Evolutionary conservation across 2,113 vertebrate genomes (phyloP).

Genomic region (Choloepus hoffmanni): DNA sequence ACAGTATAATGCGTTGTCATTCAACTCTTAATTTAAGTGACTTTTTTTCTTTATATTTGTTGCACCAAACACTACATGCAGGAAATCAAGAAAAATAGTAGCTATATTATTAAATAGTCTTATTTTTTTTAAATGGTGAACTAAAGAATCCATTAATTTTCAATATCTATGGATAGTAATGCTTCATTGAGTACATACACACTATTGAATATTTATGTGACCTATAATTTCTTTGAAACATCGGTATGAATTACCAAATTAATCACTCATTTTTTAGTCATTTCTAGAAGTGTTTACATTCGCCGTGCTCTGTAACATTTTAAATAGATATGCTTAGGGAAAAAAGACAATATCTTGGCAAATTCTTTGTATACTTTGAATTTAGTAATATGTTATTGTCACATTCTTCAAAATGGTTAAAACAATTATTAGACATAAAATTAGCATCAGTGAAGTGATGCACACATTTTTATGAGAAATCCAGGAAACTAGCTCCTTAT

Average conservation of each 20-base stretch:
- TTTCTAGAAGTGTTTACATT: background rate
- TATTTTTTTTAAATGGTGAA: background rate
- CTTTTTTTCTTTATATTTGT: slow-evolving; percentile 17
- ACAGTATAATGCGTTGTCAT: slow-evolving; percentile 66
- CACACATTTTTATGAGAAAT: background rate
- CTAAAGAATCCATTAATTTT: slow-evolving; percentile 29
- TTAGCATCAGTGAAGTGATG: background rate
- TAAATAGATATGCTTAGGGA: background rate
- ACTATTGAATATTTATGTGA: background rate
- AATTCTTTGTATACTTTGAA: background rate
- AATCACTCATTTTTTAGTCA: slow-evolving; percentile 5
- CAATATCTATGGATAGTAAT: background rate
- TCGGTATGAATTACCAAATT: background rate
- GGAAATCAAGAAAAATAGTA: slow-evolving; percentile 32
- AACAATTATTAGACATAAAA: background rate
- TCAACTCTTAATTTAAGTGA: slow-evolving; percentile 54
- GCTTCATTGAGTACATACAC: background rate
- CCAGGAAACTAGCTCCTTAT: background rate
- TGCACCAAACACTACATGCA: background rate
- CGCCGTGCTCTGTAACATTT: background rate
- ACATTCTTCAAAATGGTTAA: background rate
- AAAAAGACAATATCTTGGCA: slow-evolving; percentile 28
- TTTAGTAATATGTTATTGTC: background rate
- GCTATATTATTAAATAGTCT: background rate
- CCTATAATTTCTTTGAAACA: background rate